Base-by-base conservation (phyloP, 1,140 invertebrate species). In the Asobara japonica region DNA sequence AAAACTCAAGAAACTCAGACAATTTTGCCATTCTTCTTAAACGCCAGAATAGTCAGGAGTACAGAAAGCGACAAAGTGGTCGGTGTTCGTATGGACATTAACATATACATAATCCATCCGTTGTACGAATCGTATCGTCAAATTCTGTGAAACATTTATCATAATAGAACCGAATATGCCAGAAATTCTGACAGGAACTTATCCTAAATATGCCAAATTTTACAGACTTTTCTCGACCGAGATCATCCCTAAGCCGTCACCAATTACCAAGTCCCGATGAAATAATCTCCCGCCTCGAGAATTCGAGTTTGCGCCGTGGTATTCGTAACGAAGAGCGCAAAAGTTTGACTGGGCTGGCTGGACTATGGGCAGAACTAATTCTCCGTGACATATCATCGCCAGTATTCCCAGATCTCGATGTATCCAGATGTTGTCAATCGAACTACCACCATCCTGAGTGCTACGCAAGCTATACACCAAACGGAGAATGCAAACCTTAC, bases 321-420 rank as follows among this genome's bases (percentile, higher is more conserved):
- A 38, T 78, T 78, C 60, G 73, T 77, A 22, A 65, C 82, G 76
- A 80, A 82, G 86, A 89, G 11, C 93, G 94, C 80, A 91, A 92
- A 74, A 92, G 91, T 61, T 89, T 94, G 18, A 96, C 94, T 16
- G 93, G 93, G 72, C 87, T 97, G 70, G 86, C 95, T 13, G 94
- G 94, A 0, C 90, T 93, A 10, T 96, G 95, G 93, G 92, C 93
- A 20, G 93, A 96, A 79, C 86, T 96, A 48, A 75, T 96, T 5
- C 89, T 93, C 61, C 91, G 94, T 65, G 95, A 97, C 80, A 88
- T 96, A 16, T 90, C 92, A 0, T 89, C 90, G 27, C 94, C 93
- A 0, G 88, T 90, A 77, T 83, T 92, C 87, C 85, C 88, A 81
- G 65, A 75, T 36, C 68, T 81, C 38, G 72, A 74, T 65, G 64